Base-by-base conservation (phyloP, 2,888 invertebrate genomes). In the Acleris sparsana region DNA sequence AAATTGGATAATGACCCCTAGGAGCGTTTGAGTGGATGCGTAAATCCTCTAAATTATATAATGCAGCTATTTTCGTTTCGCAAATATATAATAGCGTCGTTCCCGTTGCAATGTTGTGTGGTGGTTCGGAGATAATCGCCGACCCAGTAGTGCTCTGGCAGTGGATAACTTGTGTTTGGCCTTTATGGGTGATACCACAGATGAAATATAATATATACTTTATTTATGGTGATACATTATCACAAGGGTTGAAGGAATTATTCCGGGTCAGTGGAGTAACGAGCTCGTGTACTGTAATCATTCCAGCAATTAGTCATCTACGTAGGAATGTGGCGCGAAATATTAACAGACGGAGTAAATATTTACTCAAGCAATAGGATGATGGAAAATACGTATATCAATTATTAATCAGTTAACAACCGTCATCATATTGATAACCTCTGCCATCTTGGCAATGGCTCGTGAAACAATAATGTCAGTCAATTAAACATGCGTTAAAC, bases 1-100 rank as follows among this genome's bases (percentile, higher is more conserved):
- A 65, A 70, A 72, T 72, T 77, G 69, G 52, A 73, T 72, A 66
- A 73, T 69, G 64, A 69, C 68, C 60, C 62, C 51, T 62, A 52
- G 62, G 55, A 57, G 63, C 48, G 46, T 33, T 62, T 22, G 56
- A 68, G 64, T 70, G 70, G 70, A 67, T 59, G 65, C 68, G 69
- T 64, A 60, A 67, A 55, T 56, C 53, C 20, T 59, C 29, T 52
- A 70, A 73, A 71, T 71, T 68, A 62, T 61, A 58, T 70, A 63
- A 17, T 43, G 48, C 22, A 16, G 56, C 58, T 60, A 65, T 60
- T 55, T 29, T 60, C 55, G 55, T 1, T 22, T 17, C 51, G 17
- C 57, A 46, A 44, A 43, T 39, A 52, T 9, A 53, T 51, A 58
- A 53, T 58, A 6, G 53, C 16, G 29, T 53, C 46, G 29, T 53